Conservation (phyloP, 2,888 invertebrate species). For the Rhingia rostrata region DNA sequence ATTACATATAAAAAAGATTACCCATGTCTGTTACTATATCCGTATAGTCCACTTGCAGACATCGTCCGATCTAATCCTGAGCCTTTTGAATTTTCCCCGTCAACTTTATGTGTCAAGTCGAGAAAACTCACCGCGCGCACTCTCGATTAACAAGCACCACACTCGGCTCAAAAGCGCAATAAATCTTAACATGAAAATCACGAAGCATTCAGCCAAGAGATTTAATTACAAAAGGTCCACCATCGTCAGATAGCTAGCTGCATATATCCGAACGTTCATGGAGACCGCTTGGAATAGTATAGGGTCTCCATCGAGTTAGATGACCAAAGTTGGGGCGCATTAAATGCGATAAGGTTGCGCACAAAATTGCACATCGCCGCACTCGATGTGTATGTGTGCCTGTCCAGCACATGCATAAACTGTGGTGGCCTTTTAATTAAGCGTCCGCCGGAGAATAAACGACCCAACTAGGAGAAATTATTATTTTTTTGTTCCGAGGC, state of each 20-base stretch:
- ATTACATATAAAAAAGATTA: background rate
- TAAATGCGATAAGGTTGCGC: constrained; percentile 55
- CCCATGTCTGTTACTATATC: background rate
- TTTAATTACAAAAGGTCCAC: constrained; percentile 74
- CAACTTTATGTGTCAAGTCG: constrained; percentile 37
- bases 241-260: constrained; percentile 36
- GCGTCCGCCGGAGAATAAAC: constrained; percentile 51
- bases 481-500: constrained; percentile 11
- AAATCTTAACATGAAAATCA: constrained; percentile 71
- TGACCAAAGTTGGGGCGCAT: constrained; percentile 59
- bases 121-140: constrained; percentile 1
- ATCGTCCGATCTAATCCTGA: constrained; percentile 12
- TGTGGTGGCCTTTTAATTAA: constrained; percentile 68
- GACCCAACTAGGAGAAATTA: constrained; percentile 60
- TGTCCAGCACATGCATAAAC: constrained; percentile 18
- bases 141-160: constrained; percentile 15
- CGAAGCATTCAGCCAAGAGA: constrained; percentile 59
- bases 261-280: constrained; percentile 7
- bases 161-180: constrained; percentile 53
- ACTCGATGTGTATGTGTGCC: background rate
- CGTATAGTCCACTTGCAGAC: background rate
- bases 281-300: constrained; percentile 9
- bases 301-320: constrained; percentile 45
- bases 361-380: constrained; percentile 21
- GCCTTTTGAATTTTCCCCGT: constrained; percentile 6